Percentiles rank a stretch among this genome's conserved stretches.
These are phyloP conservation scores for Marasmarcha lunaedactyla DNA, from an alignment of 2,888 invertebrate species.

Conservation along the genomic window DNA sequence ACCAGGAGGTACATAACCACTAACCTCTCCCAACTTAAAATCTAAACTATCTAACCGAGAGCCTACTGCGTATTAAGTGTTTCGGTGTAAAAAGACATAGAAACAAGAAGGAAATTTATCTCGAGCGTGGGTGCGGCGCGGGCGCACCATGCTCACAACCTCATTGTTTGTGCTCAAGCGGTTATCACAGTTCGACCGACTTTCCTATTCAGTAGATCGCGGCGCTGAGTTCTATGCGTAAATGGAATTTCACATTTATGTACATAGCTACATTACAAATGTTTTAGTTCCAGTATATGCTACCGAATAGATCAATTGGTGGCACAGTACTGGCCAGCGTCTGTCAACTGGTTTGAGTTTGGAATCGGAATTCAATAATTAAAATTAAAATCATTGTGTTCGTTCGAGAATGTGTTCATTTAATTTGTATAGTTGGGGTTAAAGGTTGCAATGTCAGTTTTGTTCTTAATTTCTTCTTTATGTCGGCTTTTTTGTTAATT, in stretches of 20 bases:
- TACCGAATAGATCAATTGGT: too few species aligned
- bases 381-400: not conserved
- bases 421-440: not conserved
- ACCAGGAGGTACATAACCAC: too few species aligned
- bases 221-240: too few species aligned
- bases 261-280: too few species aligned
- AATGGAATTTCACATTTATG: too few species aligned
- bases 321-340: not conserved
- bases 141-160: conserved; percentile 27
- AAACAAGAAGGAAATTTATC: conserved; percentile 62
- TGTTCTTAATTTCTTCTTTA: not conserved
- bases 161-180: conserved; percentile 2
- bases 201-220: too few species aligned
- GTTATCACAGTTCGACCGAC: too few species aligned
- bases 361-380: not conserved
- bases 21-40: too few species aligned
- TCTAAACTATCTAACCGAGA: conserved; percentile 24
- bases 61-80: conserved; percentile 61
- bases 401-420: not conserved
- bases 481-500: not conserved
- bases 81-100: conserved; percentile 55
- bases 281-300: too few species aligned
- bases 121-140: conserved; percentile 26
- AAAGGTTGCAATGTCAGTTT: not conserved
- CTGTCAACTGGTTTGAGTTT: not conserved